These are phyloP conservation scores for Drosophila sp. DNA, from an alignment of 1,140 invertebrate genomes.

Conservation along the genomic window DNA sequence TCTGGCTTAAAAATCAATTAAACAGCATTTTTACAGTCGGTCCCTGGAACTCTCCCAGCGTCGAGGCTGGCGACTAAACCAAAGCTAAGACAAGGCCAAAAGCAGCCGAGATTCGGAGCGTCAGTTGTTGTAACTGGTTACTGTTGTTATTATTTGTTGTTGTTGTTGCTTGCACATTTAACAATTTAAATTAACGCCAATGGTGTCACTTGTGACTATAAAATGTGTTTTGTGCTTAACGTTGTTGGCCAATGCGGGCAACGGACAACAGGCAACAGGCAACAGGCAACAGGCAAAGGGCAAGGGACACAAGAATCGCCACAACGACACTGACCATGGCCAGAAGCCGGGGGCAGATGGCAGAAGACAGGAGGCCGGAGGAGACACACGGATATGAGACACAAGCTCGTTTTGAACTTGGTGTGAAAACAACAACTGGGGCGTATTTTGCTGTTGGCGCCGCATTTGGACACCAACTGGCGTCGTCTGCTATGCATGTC, in stretches of 20 bases:
- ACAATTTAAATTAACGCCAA: slow-evolving; percentile 84
- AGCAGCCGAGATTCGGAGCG: slow-evolving; percentile 65
- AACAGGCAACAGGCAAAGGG: background rate
- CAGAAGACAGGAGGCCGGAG: slow-evolving; percentile 2
- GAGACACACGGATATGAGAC: slow-evolving; percentile 4
- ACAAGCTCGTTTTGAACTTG: slow-evolving; percentile 61
- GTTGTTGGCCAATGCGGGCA: slow-evolving; percentile 68
- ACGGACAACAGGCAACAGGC: background rate
- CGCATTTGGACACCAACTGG: slow-evolving; percentile 73
- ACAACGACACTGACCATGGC: slow-evolving; percentile 45
- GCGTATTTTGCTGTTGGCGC: slow-evolving; percentile 82
- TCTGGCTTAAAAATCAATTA: slow-evolving; percentile 84
- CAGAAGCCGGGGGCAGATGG: no score
- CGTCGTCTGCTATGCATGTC: slow-evolving; percentile 70
- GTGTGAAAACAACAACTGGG: slow-evolving; percentile 83
- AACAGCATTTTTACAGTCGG: slow-evolving; percentile 76
- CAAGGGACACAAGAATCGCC: background rate
- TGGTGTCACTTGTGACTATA: slow-evolving; percentile 83
- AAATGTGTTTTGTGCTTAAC: slow-evolving; percentile 82
- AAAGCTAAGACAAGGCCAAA: slow-evolving; percentile 64
- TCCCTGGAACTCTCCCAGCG: slow-evolving; percentile 8
- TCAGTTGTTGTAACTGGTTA: slow-evolving; percentile 44
- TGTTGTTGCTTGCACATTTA: slow-evolving; percentile 69
- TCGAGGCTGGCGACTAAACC: slow-evolving; percentile 31
- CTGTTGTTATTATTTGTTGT: slow-evolving; percentile 19